Percentiles rank a stretch among this genome's conserved stretches.
Evolutionary conservation across 64 coral and sea anemone species (phyloP).

Genomic region (Exaiptasia diaphana): DNA sequence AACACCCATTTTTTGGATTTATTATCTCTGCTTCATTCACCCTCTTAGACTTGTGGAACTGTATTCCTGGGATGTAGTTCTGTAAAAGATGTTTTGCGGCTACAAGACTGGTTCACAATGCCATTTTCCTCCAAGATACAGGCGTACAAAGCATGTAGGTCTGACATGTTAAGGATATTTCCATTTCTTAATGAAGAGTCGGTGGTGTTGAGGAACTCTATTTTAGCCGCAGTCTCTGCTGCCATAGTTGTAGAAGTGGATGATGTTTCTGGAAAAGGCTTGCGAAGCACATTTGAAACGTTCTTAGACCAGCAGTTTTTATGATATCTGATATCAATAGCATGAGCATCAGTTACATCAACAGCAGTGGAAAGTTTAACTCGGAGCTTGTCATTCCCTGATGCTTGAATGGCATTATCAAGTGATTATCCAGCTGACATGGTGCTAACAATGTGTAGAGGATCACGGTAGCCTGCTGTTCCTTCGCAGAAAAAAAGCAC

Average conservation of each 20-base stretch:
- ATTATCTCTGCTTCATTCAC: too few species aligned
- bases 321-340: constrained; percentile 32
- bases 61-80: too few species aligned
- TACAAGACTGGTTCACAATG: neutral
- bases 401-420: neutral
- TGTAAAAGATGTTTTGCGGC: neutral
- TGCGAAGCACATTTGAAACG: neutral
- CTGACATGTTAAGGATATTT: neutral
- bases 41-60: too few species aligned
- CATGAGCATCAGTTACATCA: constrained; percentile 5
- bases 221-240: neutral
- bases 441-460: neutral
- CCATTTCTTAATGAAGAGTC: neutral
- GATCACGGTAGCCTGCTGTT: neutral
- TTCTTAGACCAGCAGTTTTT: constrained; percentile 21
- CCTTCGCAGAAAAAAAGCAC: constrained; percentile 18
- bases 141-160: neutral
- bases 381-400: neutral
- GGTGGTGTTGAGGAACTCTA: neutral
- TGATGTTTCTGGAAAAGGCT: neutral
- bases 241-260: neutral
- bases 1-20: constrained; percentile 31
- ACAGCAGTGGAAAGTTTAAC: constrained; percentile 12
- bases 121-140: neutral
- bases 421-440: neutral